Conservation (phyloP, 2,797 vertebrate genomes). For the Limosa lapponica region DNA sequence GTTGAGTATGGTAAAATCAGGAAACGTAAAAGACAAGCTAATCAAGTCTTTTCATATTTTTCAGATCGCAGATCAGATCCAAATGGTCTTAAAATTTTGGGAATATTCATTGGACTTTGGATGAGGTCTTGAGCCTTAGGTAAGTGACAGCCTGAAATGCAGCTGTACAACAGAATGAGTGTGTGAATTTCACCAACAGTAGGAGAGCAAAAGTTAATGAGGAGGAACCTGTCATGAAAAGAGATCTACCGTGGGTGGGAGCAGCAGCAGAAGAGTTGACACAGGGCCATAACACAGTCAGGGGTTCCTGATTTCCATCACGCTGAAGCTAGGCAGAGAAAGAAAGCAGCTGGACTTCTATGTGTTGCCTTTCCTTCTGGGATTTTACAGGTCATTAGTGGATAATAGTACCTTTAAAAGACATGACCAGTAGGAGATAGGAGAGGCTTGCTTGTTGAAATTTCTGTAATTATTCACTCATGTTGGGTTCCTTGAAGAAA, state of each 20-base stretch:
- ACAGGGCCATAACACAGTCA: neutral
- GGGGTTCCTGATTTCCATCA: slow-evolving; percentile 4
- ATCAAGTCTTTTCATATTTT: neutral
- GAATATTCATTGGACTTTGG: neutral
- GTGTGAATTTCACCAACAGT: neutral
- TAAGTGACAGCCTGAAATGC: neutral
- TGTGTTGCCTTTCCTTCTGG: neutral
- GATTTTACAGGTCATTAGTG: slow-evolving; percentile 27
- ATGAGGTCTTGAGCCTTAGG: neutral
- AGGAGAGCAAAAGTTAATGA: slow-evolving; percentile 4
- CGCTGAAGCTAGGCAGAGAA: neutral
- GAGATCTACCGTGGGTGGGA: neutral
- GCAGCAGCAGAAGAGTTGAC: neutral
- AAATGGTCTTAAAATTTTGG: neutral
- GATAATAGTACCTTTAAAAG: slow-evolving; percentile 32
- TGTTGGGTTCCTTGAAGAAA: slow-evolving; percentile 11
- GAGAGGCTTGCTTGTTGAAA: neutral
- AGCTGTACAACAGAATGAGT: neutral
- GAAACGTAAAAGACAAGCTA: neutral
- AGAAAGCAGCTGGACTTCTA: slow-evolving; percentile 6
- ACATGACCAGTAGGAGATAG: slow-evolving; percentile 12
- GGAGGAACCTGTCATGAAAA: slow-evolving; percentile 11
- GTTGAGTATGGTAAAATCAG: neutral
- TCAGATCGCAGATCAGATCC: neutral
- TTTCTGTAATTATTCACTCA: slow-evolving; percentile 15